Conservation (phyloP, 2,797 vertebrate species). For the Ara ararauna region DNA sequence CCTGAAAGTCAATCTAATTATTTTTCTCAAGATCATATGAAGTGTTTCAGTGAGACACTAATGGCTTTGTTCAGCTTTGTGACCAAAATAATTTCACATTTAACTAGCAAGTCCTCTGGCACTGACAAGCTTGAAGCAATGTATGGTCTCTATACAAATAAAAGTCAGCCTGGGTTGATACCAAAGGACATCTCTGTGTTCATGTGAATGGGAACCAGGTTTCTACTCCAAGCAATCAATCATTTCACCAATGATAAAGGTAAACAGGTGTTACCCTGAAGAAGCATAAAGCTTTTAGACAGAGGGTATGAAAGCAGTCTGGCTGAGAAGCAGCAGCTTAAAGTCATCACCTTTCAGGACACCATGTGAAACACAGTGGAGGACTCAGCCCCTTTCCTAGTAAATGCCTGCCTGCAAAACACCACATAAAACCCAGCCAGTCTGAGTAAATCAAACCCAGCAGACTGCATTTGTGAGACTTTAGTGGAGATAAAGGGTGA, state of each 20-base stretch:
- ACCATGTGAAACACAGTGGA: not conserved
- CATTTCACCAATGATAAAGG: not conserved
- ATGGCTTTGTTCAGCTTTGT: not conserved
- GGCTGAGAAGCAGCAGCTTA: not conserved
- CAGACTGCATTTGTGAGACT: not conserved
- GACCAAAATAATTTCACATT: not conserved
- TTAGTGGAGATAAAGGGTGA: slow-evolving; percentile 25
- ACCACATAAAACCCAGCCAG: not conserved
- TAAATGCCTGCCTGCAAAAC: not conserved
- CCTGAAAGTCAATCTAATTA: not conserved
- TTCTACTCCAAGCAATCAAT: not conserved
- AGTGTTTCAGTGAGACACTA: not conserved
- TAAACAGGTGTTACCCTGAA: not conserved
- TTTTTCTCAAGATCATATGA: not conserved
- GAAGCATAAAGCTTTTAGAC: not conserved
- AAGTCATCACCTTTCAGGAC: not conserved
- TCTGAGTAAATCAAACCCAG: not conserved
- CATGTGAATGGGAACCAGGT: not conserved
- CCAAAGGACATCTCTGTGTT: not conserved
- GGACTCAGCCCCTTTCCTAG: not conserved
- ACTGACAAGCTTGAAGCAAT: not conserved
- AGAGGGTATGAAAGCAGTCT: not conserved
- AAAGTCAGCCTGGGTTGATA: not conserved
- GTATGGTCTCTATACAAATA: not conserved
- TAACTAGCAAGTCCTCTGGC: not conserved